Evolutionary conservation across 2,113 vertebrate genomes (phyloP), one percentile per base, ranked within the genome.

Genomic region (Hippolais icterina): DNA sequence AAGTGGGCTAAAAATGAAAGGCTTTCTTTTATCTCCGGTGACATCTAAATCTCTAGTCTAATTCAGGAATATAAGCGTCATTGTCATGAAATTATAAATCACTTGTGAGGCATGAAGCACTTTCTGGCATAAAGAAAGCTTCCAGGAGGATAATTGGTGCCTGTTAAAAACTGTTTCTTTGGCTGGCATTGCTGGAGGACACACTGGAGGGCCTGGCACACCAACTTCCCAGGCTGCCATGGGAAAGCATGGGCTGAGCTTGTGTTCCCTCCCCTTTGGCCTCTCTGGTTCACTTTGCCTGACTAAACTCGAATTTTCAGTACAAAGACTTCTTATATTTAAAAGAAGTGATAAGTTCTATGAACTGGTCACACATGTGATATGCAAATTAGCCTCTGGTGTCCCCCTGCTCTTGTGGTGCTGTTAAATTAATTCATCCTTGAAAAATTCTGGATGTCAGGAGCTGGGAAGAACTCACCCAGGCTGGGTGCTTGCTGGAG

Each of bases 1-100:
- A 90, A 89, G 59, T 63, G 44, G 80, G 72, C 66, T 92, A 88
- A 54, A 90, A 93, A 77, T 41, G 18, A 61, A 57, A 86, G 35
- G 35, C 54, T 90, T 16, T 23, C 4, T 15, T 63, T 85, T 78
- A 49, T 89, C 46, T 72, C 69, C n/a, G 11, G 41, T 54, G 41
- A 46, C 80, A 81, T 33, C 61, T 19, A 46, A 7, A 75, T 74
- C 79, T 85, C 87, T 77, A 61, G 25, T 53, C 83, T 86, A 63
- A 56, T 85, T 87, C 90, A 83, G 83, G 86, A 89, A 27, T 54
- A 17, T 42, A 76, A 70, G n/a, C 31, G n/a, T 83, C 59, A 24
- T 70, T 90, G 72, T 57, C 27, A 65, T 64, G 83, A 90, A 80
- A 77, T 87, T 56, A 35, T 37, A 65, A 79, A 68, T 81, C 17